A percentile compares a stretch with the other conserved stretches of the same genome.
These are phyloP conservation scores for Morus bassanus DNA, from an alignment of 2,797 vertebrate species.

Conservation along the genomic window DNA sequence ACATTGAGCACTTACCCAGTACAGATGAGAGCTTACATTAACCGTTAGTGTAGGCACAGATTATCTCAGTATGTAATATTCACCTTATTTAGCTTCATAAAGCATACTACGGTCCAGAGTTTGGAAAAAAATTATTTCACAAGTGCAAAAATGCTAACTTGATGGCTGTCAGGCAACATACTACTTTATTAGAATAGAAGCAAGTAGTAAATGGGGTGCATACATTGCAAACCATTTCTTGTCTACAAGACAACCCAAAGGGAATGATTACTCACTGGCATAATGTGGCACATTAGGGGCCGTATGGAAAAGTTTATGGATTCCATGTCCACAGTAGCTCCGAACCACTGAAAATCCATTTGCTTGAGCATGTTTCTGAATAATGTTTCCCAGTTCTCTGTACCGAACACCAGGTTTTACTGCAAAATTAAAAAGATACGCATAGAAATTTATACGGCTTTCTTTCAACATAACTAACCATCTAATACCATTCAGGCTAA, in stretches of 20 bases:
- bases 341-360: constrained; percentile 95
- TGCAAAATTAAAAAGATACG: constrained; percentile 59
- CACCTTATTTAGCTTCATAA: not conserved
- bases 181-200: not conserved
- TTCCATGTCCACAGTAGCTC: constrained; percentile 96
- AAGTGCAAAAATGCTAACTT: not conserved
- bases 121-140: not conserved
- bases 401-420: constrained; percentile 96
- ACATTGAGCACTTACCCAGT: not conserved
- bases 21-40: not conserved
- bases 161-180: not conserved
- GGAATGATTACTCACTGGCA: constrained; percentile 86
- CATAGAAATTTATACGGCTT: not conserved
- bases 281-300: constrained; percentile 97
- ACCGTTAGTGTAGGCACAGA: not conserved
- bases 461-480: not conserved
- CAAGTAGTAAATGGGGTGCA: not conserved
- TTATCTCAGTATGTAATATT: not conserved
- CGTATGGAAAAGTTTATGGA: constrained; percentile 97
- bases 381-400: constrained; percentile 95
- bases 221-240: not conserved
- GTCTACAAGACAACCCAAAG: not conserved
- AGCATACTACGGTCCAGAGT: not conserved
- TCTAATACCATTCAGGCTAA: not conserved
- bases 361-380: constrained; percentile 97